Conservation (phyloP, 2,113 vertebrate genomes). For the Erpornis zantholeuca region DNA sequence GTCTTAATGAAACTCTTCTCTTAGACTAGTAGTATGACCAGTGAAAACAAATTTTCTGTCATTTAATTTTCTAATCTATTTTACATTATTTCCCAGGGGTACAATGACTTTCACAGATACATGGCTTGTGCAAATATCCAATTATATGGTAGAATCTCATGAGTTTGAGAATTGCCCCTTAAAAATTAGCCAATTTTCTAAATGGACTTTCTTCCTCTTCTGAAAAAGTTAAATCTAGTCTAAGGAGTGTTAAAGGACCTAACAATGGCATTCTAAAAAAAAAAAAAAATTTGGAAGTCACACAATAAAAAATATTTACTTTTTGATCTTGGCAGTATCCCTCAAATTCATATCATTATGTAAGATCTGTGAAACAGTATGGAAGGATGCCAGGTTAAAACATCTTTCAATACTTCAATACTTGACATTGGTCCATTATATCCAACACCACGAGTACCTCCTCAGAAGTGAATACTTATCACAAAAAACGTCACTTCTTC, state of each 20-base stretch:
- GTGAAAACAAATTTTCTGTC: slow-evolving; percentile 80
- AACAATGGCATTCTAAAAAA: background rate
- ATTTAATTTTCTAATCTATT: slow-evolving; percentile 87
- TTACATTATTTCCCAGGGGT: slow-evolving; percentile 84
- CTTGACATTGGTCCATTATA: background rate
- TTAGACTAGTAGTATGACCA: slow-evolving; percentile 80
- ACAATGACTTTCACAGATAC: slow-evolving; percentile 77
- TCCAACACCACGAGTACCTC: background rate
- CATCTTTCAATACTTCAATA: background rate
- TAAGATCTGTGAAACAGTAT: background rate
- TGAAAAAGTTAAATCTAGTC: background rate
- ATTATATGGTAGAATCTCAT: slow-evolving; percentile 77
- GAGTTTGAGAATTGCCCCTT: slow-evolving; percentile 71
- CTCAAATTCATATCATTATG: background rate
- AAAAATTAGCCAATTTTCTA: slow-evolving; percentile 67
- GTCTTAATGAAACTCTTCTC: slow-evolving; percentile 76
- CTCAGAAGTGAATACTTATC: background rate
- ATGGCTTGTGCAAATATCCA: slow-evolving; percentile 79
- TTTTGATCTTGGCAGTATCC: background rate
- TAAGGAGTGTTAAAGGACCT: background rate
- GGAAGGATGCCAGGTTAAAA: background rate
- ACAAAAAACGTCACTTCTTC: background rate
- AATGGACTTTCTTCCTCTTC: slow-evolving; percentile 55
- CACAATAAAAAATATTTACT: background rate
- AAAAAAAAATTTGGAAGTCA: background rate